Base-by-base conservation (phyloP, 2,888 invertebrate species). In the Conchocele bisecta region DNA sequence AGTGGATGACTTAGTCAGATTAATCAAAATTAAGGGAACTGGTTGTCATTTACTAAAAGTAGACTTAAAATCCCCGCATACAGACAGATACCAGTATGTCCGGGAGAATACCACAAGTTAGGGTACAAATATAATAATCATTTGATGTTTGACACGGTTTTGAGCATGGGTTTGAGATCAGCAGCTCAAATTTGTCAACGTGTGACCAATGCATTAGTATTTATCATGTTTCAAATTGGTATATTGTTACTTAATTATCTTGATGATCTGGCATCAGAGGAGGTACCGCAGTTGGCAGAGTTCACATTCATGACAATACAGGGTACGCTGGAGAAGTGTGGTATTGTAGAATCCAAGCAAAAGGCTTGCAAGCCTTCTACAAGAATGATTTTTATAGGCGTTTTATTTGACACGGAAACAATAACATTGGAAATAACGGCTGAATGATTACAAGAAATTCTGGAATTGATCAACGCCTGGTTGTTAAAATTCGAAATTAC, bases 351-450 rank as follows among this genome's bases (percentile, higher is more conserved):
- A 35, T 17, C 33, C 3, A 6, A 31, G 20, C 5, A 53, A 7
- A 53, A 53, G 20, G 31, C 31, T 35, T 35, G 35, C 37, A 33
- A 17, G 7, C 53, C 53, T 4, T 53, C 53, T n/a, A 53, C 53
- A 28, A 24, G 4, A 5, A 53, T 53, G 53, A 17, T 15, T 20
- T 53, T 53, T 53, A 37, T 53, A 3, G 53, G 53, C 7, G 35
- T 63, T 33, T 24, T 63, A 1, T 63, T 63, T 42, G 50, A 63
- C 17, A 42, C 51, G 7, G 41, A 61, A 13, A 41, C 26, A 15
- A 31, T 61, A 33, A 41, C 51, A 4, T 41, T 46, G 11, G 29
- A 48, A 28, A 59, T 59, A 22, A 46, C 44, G 22, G 15, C 20
- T 15, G 35, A 59, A 20, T 35, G 48, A 35, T 15, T 59, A n/a